Conservation (phyloP, 2,888 invertebrate species). For the Adelphocoris suturalis region DNA sequence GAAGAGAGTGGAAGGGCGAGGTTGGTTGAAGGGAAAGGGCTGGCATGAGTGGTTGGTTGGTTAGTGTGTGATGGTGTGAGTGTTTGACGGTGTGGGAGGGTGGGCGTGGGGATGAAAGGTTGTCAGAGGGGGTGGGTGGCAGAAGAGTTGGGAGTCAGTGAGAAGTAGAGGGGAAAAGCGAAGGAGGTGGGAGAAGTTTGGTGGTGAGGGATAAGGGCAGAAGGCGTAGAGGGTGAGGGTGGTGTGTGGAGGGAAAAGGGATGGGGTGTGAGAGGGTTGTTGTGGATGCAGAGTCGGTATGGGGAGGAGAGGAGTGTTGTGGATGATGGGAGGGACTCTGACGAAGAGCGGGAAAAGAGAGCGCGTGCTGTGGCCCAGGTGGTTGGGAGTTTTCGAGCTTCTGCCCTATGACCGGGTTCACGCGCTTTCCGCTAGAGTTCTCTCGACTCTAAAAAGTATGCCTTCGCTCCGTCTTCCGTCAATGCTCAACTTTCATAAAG, state of each 20-base stretch:
- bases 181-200: conserved; percentile 55
- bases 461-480: not conserved
- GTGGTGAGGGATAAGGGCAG: conserved; percentile 10
- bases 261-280: not conserved
- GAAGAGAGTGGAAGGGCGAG: conserved; percentile 40
- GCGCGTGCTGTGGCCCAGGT: conserved; percentile 34
- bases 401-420: conserved; percentile 26
- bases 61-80: not conserved
- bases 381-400: conserved; percentile 11
- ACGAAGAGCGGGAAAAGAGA: conserved; percentile 51
- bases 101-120: conserved; percentile 39
- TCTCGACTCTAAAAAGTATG: conserved; percentile 8
- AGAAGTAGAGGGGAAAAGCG: conserved; percentile 47
- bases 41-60: not conserved
- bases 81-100: not conserved
- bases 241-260: not conserved
- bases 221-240: not conserved
- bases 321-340: not conserved
- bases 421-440: conserved; percentile 40
- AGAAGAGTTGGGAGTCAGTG: conserved; percentile 51
- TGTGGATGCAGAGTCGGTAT: not conserved
- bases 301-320: not conserved
- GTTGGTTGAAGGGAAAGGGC: conserved; percentile 36
- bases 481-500: not conserved
- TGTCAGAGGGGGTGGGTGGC: conserved; percentile 14